phyloP scores from a whole-genome alignment of 2,113 vertebrate species.

The Thinocorus orbignyianus region DNA sequence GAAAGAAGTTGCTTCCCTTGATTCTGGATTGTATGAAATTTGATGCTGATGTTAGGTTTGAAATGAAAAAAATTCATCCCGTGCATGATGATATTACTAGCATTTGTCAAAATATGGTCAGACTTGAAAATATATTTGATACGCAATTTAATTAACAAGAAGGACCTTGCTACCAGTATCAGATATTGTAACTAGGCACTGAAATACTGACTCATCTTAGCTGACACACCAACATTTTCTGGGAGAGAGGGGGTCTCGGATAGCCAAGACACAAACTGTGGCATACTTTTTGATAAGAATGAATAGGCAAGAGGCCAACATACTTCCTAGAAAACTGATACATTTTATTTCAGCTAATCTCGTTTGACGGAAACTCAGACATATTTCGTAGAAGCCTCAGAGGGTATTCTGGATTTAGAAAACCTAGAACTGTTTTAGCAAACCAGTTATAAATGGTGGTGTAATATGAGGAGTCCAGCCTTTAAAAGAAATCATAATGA shows the following conservation, averaged over 20 bases:
- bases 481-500: background rate
- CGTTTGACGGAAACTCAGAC: fast-evolving
- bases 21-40: background rate
- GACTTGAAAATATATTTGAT: background rate
- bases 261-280: background rate
- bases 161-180: background rate
- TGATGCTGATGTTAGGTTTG: background rate
- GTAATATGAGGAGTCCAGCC: background rate
- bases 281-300: background rate
- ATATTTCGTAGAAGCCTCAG: background rate
- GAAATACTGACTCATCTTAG: background rate
- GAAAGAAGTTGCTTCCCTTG: background rate
- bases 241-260: background rate
- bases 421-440: background rate
- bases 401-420: background rate
- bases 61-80: background rate
- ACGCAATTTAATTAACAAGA: background rate
- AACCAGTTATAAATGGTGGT: background rate
- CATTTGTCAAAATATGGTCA: background rate
- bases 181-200: background rate
- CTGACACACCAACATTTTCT: background rate
- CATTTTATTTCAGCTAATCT: background rate
- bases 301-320: background rate
- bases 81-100: background rate
- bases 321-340: background rate